Base-by-base conservation (phyloP, 2,113 vertebrate genomes). In the Xyliphius kryptos region DNA sequence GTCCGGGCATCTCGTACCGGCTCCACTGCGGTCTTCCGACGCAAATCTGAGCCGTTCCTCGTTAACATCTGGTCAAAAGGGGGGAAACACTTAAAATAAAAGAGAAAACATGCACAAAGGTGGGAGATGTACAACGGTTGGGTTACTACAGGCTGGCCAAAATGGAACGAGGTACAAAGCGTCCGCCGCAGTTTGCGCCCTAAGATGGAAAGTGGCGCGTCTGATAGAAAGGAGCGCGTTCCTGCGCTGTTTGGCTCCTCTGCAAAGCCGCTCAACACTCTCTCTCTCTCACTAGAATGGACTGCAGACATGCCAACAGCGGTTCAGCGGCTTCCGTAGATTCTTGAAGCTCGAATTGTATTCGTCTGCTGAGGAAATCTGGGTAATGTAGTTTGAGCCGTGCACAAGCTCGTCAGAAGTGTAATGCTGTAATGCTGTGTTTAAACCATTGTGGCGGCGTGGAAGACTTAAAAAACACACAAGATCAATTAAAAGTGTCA, bases 241-340 rank as follows among this genome's bases (percentile, higher is more conserved):
- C 64, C 65, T 74, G 75, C 70, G 80, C 78, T 70, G 79, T 78
- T 76, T 77, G 76, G 80, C 74, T 77, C 80, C 81, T 81, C 85
- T 83, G 86, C 86, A 79, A 82, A 84, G 82, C 82, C 81, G 79
- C 81, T 68, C 76, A 74, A 80, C 69, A 62, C 62, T 70, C 69
- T 68, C 67, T 76, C 66, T 72, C 70, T 71, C 67, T 76, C 66
- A 62, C 67, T 66, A 75, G 68, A 67, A 63, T 73, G 36, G 47
- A 65, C 68, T 69, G 72, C 79, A 85, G 76, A 88, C 82, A 83
- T 85, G 84, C 80, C 80, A 78, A 82, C 80, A 74, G 74, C 75
- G 41, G 50, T 81, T 81, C 81, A 76, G 80, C 76, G 82, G 86
- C 74, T 82, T 67, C 85, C 86, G 83, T 86, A 87, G 77, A 75